Evolutionary conservation across 2,888 invertebrate genomes (phyloP).

Genomic region (Drosophila formosana): DNA sequence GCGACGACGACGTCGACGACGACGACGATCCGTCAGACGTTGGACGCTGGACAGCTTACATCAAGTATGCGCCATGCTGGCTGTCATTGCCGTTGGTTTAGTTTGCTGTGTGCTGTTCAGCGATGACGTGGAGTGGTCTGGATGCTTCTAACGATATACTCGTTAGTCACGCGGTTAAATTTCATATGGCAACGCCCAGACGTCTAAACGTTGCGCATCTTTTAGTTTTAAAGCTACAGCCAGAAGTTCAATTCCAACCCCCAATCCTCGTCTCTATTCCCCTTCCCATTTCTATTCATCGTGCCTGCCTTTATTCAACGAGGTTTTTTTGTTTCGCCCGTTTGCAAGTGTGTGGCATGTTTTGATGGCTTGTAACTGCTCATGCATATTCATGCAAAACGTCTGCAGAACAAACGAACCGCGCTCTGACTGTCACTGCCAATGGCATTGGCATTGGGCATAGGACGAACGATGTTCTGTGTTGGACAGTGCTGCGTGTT

Average conservation of each 20-base stretch:
- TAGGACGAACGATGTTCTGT: conserved; percentile 8
- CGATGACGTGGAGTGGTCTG: conserved; percentile 26
- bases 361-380: conserved; percentile 78
- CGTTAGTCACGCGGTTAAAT: conserved; percentile 76
- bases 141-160: conserved; percentile 71
- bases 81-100: conserved; percentile 45
- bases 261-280: background rate
- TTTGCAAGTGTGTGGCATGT: conserved; percentile 59
- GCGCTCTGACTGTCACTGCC: conserved; percentile 42
- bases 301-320: background rate
- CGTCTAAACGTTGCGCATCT: conserved; percentile 37
- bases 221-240: conserved; percentile 61
- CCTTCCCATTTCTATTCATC: background rate
- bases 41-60: conserved; percentile 58
- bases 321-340: conserved; percentile 7
- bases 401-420: conserved; percentile 69
- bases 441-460: conserved; percentile 46
- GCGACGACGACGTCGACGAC: background rate
- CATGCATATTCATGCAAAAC: conserved; percentile 74
- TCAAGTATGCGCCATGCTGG: conserved; percentile 74
- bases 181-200: conserved; percentile 56
- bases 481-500: conserved; percentile 25
- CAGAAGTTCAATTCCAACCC: background rate
- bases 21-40: conserved; percentile 20
- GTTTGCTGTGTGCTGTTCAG: conserved; percentile 49